Conservation (phyloP, 2,113 vertebrate species). For the Oenanthe melanoleuca region DNA sequence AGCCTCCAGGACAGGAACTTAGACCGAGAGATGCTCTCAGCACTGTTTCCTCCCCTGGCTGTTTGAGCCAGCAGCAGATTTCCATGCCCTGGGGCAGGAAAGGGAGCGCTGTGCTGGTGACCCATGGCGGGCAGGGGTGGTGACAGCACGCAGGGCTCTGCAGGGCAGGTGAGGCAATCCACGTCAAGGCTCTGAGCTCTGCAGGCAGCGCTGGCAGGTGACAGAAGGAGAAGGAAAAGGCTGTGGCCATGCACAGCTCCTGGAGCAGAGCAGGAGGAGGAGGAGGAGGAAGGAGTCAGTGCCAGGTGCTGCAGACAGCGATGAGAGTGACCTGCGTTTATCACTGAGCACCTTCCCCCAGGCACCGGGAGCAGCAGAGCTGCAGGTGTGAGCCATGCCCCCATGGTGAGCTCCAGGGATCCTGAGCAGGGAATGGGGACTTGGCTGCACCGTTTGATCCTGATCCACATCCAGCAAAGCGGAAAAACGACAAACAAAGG, state of each 20-base stretch:
- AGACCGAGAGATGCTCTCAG: not conserved
- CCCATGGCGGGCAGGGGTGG: not conserved
- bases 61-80: conserved; percentile 29
- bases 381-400: not conserved
- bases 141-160: not conserved
- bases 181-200: not conserved
- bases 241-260: fast-evolving
- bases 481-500: conserved; percentile 57
- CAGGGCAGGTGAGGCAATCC: not conserved
- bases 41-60: conserved; percentile 44
- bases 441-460: not conserved
- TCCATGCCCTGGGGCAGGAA: conserved; percentile 55
- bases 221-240: not conserved
- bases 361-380: not conserved
- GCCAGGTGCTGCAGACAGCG: not conserved
- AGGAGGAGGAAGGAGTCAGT: fast-evolving
- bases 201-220: not conserved
- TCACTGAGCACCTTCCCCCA: not conserved
- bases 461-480: not conserved
- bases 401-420: too few relatives aligned
- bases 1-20: conserved; percentile 62
- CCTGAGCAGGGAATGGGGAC: not conserved
- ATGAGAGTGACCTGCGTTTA: not conserved
- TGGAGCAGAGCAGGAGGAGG: not conserved
- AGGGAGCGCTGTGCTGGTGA: not conserved